Conservation (phyloP, 2,113 vertebrate genomes). For the Istiophorus platypterus region DNA sequence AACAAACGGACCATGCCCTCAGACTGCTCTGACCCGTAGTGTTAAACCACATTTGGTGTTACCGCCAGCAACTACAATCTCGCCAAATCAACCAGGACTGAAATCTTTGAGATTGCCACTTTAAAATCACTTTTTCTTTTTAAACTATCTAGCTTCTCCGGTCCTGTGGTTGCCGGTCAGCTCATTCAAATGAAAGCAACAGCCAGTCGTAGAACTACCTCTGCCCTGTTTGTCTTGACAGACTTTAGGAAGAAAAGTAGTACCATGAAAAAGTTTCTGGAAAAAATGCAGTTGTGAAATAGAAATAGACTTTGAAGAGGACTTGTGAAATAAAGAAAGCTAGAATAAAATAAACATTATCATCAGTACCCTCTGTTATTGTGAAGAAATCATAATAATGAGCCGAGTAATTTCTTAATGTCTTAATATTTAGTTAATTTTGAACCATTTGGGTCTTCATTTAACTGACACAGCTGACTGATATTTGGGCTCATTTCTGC, state of each 20-base stretch:
- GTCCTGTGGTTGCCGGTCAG: too few species aligned
- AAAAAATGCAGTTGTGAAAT: not conserved
- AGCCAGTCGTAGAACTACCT: not conserved
- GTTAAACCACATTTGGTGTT: too few species aligned
- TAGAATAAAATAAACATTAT: not conserved
- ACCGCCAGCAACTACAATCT: too few species aligned
- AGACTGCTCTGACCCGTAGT: too few species aligned
- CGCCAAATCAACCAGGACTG: too few species aligned
- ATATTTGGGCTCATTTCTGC: not conserved
- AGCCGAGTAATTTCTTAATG: not conserved
- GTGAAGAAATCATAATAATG: slow-evolving; percentile 1
- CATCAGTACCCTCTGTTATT: not conserved
- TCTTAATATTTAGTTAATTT: not conserved
- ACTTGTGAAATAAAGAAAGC: too few species aligned
- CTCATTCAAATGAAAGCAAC: not conserved
- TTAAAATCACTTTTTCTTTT: too few species aligned
- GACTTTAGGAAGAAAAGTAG: not conserved
- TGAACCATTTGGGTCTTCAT: not conserved
- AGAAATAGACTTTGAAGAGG: too few species aligned
- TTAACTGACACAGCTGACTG: not conserved
- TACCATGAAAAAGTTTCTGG: not conserved
- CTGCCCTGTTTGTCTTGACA: not conserved
- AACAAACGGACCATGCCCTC: too few species aligned
- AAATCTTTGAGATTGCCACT: too few species aligned
- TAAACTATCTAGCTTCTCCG: too few species aligned